A percentile compares a stretch with the other conserved stretches of the same genome.
Evolutionary conservation across 2,113 vertebrate genomes (phyloP).

Genomic region (Tychaedon coryphoeus): DNA sequence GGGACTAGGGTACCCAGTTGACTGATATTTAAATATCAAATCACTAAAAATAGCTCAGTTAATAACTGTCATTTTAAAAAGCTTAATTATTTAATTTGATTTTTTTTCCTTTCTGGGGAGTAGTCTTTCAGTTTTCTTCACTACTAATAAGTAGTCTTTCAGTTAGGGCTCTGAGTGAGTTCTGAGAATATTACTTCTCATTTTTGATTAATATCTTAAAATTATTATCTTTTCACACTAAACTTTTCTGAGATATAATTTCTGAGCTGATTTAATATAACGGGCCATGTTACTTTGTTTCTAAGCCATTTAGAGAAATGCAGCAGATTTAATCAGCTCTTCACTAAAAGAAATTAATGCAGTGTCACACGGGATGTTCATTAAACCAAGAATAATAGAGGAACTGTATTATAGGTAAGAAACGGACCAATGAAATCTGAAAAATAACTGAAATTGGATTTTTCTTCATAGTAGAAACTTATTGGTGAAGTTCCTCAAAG

Average conservation of each 20-base stretch:
- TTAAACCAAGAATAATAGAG: background rate
- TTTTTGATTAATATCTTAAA: slow-evolving; percentile 6
- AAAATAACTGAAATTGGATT: background rate
- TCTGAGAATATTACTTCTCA: background rate
- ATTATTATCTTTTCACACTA: background rate
- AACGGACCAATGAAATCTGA: background rate
- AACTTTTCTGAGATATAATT: background rate
- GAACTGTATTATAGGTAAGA: background rate
- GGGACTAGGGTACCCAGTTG: background rate
- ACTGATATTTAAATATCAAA: background rate
- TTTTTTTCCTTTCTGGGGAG: background rate
- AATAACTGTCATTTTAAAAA: background rate
- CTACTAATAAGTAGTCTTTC: background rate
- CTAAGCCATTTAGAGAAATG: slow-evolving; percentile 1
- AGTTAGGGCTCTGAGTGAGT: background rate
- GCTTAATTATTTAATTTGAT: background rate
- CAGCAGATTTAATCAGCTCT: slow-evolving; percentile 1
- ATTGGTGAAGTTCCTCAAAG: background rate
- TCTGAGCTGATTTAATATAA: slow-evolving; percentile 1
- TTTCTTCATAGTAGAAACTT: background rate
- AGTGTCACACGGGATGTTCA: background rate
- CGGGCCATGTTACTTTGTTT: background rate
- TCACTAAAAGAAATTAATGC: background rate
- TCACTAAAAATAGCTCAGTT: background rate
- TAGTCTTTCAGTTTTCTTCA: background rate